Evolutionary conservation across 2,888 invertebrate species (phyloP).

Genomic region (Globia sparganii): DNA sequence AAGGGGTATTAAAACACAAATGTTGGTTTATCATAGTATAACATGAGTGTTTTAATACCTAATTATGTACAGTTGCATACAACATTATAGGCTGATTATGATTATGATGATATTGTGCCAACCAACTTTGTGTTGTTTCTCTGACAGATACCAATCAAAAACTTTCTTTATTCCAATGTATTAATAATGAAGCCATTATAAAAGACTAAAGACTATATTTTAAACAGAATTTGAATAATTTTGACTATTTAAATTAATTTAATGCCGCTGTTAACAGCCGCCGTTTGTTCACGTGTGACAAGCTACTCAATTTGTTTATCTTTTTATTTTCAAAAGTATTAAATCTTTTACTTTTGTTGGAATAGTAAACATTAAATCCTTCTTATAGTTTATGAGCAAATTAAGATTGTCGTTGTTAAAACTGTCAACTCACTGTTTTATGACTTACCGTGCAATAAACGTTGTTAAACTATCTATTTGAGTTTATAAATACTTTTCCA

Average conservation of each 20-base stretch:
- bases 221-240: slow-evolving; percentile 24
- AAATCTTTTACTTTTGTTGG: no score
- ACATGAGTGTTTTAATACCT: no score
- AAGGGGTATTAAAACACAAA: no score
- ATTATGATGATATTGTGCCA: not conserved
- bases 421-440: no score
- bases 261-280: not conserved
- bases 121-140: not conserved
- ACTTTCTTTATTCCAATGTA: not conserved
- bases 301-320: slow-evolving; percentile 25
- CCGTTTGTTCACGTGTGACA: slow-evolving; percentile 45
- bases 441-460: no score
- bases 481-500: no score
- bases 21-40: no score
- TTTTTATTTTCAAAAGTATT: slow-evolving; percentile 18
- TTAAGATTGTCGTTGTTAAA: no score
- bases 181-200: slow-evolving; percentile 9
- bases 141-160: not conserved
- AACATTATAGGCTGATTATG: not conserved
- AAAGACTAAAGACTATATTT: slow-evolving; percentile 11
- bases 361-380: no score
- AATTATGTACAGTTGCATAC: no score
- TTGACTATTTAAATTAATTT: slow-evolving; percentile 26
- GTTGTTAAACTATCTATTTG: no score
- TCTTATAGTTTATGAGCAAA: no score